Evolutionary conservation across 2,888 invertebrate genomes (phyloP).

Genomic region (Chaitophorus viminalis): DNA sequence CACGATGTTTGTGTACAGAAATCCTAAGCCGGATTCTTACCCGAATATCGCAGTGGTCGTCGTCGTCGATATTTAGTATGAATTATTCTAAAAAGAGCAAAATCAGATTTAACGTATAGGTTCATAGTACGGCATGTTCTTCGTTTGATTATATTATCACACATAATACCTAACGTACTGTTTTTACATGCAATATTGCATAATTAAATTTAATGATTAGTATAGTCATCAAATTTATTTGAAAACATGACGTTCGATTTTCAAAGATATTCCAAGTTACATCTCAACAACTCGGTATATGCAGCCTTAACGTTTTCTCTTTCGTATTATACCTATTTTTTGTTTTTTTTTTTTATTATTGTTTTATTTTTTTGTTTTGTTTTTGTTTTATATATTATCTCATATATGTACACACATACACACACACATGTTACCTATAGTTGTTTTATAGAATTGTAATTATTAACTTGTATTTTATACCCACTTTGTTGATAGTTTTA

Average conservation of each 20-base stretch:
- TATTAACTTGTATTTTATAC: not conserved
- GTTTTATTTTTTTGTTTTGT: not conserved
- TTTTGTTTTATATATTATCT: not conserved
- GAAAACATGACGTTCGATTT: not conserved
- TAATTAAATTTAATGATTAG: not conserved
- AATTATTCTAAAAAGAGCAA: not conserved
- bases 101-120: not conserved
- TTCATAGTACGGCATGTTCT: not conserved
- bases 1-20: not conserved
- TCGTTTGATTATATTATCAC: not conserved
- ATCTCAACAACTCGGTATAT: too few relatives aligned
- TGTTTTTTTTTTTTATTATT: not conserved
- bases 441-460: slow-evolving; percentile 18
- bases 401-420: not conserved
- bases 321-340: slow-evolving; percentile 34
- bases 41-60: not conserved
- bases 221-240: not conserved
- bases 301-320: not conserved
- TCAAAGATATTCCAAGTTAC: not conserved
- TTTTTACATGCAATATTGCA: too few relatives aligned
- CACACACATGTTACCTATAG: slow-evolving; percentile 30
- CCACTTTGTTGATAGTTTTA: slow-evolving; percentile 9
- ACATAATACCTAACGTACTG: too few relatives aligned
- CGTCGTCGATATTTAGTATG: slow-evolving; percentile 28
- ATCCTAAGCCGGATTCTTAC: not conserved